Base-by-base conservation (phyloP, 1,140 invertebrate genomes). In the Steinernema khuongi region DNA sequence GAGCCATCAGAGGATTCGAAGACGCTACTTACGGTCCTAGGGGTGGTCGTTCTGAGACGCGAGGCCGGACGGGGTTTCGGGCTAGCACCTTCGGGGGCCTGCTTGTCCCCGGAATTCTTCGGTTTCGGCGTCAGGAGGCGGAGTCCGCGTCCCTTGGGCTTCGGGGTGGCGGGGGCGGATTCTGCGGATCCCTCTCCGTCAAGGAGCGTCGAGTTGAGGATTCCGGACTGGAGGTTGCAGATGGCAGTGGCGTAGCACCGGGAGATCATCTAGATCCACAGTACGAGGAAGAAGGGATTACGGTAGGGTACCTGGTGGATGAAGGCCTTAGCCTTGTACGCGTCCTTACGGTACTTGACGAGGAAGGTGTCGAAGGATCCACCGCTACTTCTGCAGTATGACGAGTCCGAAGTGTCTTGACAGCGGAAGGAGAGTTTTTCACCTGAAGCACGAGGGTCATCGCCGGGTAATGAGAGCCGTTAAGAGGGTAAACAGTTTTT, bases 241-340 rank as follows among this genome's bases (percentile, higher is more conserved):
- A 84, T 79, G 18, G 83, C 77, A 17, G 82, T 83, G 1, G 81
- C 76, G 70, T 79, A 84, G 36, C 82, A 84, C 7, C 82, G 73
- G 22, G 74, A 80, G 30, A 83, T 82, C 79, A 85, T 85, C 77
- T 81, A 44, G 72, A 78, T 19, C 7, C 4, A 67, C 17, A 22
- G 17, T 67, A 26, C 66, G 7, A 26, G 7, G 4, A 7, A 26
- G 22, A 67, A 4, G 22, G 7, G 66, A 17, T 43, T 17, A 17
- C 41, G 22, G 4, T 67, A 31, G 7, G 29, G 31, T 50, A 85
- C 82, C 69, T 83, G 82, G 76, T 84, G 82, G 71, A 84, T 81
- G 74, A 79, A 84, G 19, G 83, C 83, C 72, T 84, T 84, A 14
- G 81, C 81, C 43, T 83, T 83, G 74, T 83, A 83, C 0, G 77